phyloP scores from a whole-genome alignment of 2,888 invertebrate species.

The Calliphora vomitoria region DNA sequence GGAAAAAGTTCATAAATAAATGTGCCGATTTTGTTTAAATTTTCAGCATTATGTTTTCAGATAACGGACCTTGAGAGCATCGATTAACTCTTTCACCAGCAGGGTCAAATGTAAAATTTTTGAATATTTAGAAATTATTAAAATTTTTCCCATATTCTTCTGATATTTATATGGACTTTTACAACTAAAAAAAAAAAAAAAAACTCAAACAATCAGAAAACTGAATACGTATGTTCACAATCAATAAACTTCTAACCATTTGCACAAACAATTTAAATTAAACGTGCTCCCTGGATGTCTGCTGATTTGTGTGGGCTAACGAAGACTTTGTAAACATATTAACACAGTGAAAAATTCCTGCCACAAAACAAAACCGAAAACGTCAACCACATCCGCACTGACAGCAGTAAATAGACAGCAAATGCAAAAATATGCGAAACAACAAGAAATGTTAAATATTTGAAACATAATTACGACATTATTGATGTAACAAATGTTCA shows the following conservation, averaged over 20 bases:
- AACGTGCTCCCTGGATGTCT: background rate
- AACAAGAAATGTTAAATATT: constrained; percentile 50
- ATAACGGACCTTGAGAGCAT: no score
- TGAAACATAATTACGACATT: constrained; percentile 72
- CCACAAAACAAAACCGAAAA: constrained; percentile 64
- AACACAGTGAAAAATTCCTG: constrained; percentile 49
- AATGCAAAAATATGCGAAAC: constrained; percentile 35
- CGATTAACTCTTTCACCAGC: no score
- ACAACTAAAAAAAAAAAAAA: no score
- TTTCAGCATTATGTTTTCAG: no score
- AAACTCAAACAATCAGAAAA: no score
- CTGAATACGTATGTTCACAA: no score
- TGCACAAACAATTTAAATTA: constrained; percentile 1
- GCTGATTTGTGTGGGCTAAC: constrained; percentile 7
- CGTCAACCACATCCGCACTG: constrained; percentile 66
- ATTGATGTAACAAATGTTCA: constrained; percentile 70
- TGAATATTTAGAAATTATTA: no score
- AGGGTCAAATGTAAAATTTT: no score
- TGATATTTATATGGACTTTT: no score
- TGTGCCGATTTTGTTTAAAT: no score
- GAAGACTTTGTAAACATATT: constrained; percentile 41
- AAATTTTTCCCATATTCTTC: no score
- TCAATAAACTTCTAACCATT: background rate
- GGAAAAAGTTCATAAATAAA: no score
- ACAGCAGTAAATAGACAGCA: constrained; percentile 42